phyloP scores from a whole-genome alignment of 2,113 vertebrate species.

The Nycticryphes semicollaris region DNA sequence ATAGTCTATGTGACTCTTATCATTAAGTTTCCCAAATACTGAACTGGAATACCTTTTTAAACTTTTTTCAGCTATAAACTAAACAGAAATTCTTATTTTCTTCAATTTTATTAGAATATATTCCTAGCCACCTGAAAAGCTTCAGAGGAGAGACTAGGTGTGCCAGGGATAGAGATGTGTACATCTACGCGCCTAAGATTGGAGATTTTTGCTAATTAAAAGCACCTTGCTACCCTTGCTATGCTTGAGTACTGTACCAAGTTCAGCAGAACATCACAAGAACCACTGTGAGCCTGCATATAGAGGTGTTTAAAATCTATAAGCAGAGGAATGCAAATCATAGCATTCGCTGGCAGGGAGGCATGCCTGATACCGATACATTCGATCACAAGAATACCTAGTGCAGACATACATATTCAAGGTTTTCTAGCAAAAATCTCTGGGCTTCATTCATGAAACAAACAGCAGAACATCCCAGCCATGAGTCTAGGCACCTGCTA shows the following conservation, averaged over 20 bases:
- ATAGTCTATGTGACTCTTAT: neutral
- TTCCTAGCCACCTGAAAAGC: neutral
- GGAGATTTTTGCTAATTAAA: neutral
- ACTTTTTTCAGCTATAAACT: neutral
- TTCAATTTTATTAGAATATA: neutral
- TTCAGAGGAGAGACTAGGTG: neutral
- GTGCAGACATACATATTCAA: neutral
- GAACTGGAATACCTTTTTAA: neutral
- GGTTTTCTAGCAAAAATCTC: neutral
- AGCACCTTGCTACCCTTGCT: neutral
- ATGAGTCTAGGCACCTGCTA: neutral
- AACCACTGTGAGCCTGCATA: neutral
- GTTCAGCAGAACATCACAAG: neutral
- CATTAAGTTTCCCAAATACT: neutral
- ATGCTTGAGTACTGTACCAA: neutral
- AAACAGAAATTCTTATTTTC: neutral
- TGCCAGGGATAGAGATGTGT: neutral
- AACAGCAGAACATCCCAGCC: neutral
- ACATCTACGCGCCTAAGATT: rapidly evolving
- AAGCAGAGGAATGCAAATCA: neutral
- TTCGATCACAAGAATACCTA: neutral
- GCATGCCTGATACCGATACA: neutral
- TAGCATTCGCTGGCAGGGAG: neutral
- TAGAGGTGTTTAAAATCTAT: neutral
- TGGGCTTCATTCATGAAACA: neutral